Evolutionary conservation across 2,113 vertebrate genomes (phyloP).

Genomic region (Xyliphius kryptos): DNA sequence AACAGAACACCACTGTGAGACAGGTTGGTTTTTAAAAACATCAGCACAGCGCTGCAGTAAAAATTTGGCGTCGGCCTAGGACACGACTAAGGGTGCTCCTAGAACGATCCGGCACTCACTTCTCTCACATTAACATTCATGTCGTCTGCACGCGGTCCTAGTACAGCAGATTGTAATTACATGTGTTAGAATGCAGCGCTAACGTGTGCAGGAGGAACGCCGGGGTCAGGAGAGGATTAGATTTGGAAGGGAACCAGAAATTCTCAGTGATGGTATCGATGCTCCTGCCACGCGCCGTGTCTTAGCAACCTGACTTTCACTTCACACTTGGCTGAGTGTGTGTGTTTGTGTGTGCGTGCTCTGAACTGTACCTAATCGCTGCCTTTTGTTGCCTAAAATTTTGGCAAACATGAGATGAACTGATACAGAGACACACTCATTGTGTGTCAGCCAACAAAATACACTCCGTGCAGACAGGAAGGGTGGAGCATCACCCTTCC

Average conservation of each 20-base stretch:
- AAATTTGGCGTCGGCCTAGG: background rate
- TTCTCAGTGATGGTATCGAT: background rate
- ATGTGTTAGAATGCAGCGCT: conserved; percentile 28
- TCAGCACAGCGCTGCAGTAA: too few relatives aligned
- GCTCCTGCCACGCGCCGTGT: conserved; percentile 12
- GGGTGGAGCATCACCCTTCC: too few relatives aligned
- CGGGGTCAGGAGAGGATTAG: conserved; percentile 9
- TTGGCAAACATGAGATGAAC: background rate
- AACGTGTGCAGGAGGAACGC: conserved; percentile 17
- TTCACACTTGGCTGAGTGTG: background rate
- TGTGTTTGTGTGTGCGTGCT: background rate
- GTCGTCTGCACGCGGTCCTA: conserved; percentile 3
- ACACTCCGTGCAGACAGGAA: background rate
- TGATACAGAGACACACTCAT: background rate
- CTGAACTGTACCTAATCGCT: background rate
- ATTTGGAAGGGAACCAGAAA: conserved; percentile 7
- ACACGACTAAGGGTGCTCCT: background rate
- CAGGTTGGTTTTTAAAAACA: too few relatives aligned
- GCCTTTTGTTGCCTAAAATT: conserved; percentile 5
- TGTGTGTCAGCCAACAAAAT: background rate
- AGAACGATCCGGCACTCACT: background rate
- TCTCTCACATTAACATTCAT: conserved; percentile 15
- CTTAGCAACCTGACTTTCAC: conserved; percentile 23
- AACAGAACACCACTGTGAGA: too few relatives aligned
- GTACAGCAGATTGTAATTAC: conserved; percentile 33